A percentile compares a stretch with the other conserved stretches of the same genome.
phyloP scores from a whole-genome alignment of 2,888 invertebrate genomes.

The Hirtodrosophila histrioides region DNA sequence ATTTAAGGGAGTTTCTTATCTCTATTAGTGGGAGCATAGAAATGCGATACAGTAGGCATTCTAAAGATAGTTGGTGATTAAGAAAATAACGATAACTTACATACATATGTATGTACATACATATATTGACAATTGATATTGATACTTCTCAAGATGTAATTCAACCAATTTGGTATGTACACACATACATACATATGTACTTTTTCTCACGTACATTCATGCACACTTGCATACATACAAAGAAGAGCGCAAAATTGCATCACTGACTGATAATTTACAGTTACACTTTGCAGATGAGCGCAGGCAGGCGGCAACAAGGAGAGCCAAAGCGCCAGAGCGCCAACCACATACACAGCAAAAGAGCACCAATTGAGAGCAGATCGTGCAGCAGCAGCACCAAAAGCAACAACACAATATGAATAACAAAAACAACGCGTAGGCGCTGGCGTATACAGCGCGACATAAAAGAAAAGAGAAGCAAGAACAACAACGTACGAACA shows the following conservation, averaged over 20 bases:
- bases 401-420: conserved; percentile 13
- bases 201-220: neutral
- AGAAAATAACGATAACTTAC: no score
- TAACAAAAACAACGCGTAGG: conserved; percentile 28
- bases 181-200: no score
- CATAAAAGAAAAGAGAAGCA: conserved; percentile 16
- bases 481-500: conserved; percentile 1
- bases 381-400: conserved; percentile 13
- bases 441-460: conserved; percentile 16
- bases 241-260: conserved; percentile 33
- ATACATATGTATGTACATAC: no score
- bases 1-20: no score
- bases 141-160: no score
- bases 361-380: conserved; percentile 5
- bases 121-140: no score
- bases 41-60: no score
- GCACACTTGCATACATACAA: neutral
- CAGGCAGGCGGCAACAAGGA: neutral
- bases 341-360: no score
- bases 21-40: no score
- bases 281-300: conserved; percentile 20
- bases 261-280: conserved; percentile 34
- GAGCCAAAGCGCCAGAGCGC: neutral
- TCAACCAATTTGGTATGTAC: no score
- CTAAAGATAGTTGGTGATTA: no score